Evolutionary conservation across 1,140 invertebrate genomes (phyloP), one percentile per base, ranked within the genome.

Genomic region (Pomacea maculata): DNA sequence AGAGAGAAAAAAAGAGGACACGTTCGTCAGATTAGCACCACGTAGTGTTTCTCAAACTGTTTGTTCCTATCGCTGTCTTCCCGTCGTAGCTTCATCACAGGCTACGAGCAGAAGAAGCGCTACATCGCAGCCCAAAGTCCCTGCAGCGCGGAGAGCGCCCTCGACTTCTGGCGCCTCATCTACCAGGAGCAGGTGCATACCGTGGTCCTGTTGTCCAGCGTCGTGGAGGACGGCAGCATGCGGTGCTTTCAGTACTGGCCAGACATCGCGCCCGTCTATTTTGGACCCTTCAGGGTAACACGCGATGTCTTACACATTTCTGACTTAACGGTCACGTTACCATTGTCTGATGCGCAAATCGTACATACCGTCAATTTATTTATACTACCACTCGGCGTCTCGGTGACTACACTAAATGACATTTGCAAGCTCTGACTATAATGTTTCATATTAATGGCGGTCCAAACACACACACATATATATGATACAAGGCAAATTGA

Each of bases 51-150:
- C 34, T 45, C 34, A 45, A 45, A 45, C 34, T 45, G 2, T 45
- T 6, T 6, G 34, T 45, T 6, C 11, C 57, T 4, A 17, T 61
- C 57, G 57, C 67, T 70, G 45, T 54, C 19, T 45, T 6, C 34
- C 34, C 6, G 34, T 34, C 54, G 1, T 29, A 77, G 75, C 61
- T 67, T n/a, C 34, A 65, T 77, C 61, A 77, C 75, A 6, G 75
- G 75, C 11, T 77, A 77, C 61, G 7, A 65, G 75, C 57, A 77
- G 0, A 34, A 34, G n/a, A 67, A 45, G 29, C 64, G 25, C 75
- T 77, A 77, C 75, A 77, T 77, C 61, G 75, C 61, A 9, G 75
- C 75, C 57, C 57, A 65, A 61, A 65, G 75, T 29, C 75, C 75
- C 2, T 64, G 52, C 57, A 65, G 67, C 61, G 63, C 64, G 29